These are phyloP conservation scores for Drymonia ruficornis DNA, from an alignment of 2,888 invertebrate genomes.

Conservation along the genomic window DNA sequence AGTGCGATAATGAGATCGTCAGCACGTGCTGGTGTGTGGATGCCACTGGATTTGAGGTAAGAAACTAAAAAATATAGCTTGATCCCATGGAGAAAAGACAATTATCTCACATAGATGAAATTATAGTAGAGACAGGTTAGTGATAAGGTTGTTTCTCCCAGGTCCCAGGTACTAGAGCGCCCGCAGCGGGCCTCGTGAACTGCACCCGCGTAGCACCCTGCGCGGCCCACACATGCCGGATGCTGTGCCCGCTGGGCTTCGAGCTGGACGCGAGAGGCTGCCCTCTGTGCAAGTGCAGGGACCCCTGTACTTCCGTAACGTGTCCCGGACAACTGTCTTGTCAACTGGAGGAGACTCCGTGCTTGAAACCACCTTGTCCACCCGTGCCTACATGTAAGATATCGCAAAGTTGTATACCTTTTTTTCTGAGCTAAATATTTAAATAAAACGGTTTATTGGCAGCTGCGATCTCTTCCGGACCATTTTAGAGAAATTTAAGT, in stretches of 20 bases:
- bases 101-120: too few relatives aligned
- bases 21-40: constrained; percentile 95
- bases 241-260: constrained; percentile 94
- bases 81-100: too few relatives aligned
- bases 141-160: constrained; percentile 22
- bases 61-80: constrained; percentile 5
- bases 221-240: constrained; percentile 92
- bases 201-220: constrained; percentile 89
- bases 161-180: constrained; percentile 89
- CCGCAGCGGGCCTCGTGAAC: constrained; percentile 87
- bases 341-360: constrained; percentile 91
- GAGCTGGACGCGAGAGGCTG: constrained; percentile 89
- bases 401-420: too few relatives aligned
- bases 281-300: constrained; percentile 91
- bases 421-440: too few relatives aligned
- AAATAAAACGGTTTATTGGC: too few relatives aligned
- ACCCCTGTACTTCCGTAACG: constrained; percentile 90
- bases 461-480: too few relatives aligned
- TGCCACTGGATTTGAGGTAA: constrained; percentile 89
- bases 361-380: constrained; percentile 91
- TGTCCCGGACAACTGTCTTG: constrained; percentile 92
- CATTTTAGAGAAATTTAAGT: too few relatives aligned
- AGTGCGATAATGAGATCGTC: constrained; percentile 90
- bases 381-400: constrained; percentile 91
- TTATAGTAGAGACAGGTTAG: too few relatives aligned